Evolutionary conservation across 2,113 vertebrate species (phyloP), one percentile per base, ranked within the genome.

Genomic region (Smithornis capensis): DNA sequence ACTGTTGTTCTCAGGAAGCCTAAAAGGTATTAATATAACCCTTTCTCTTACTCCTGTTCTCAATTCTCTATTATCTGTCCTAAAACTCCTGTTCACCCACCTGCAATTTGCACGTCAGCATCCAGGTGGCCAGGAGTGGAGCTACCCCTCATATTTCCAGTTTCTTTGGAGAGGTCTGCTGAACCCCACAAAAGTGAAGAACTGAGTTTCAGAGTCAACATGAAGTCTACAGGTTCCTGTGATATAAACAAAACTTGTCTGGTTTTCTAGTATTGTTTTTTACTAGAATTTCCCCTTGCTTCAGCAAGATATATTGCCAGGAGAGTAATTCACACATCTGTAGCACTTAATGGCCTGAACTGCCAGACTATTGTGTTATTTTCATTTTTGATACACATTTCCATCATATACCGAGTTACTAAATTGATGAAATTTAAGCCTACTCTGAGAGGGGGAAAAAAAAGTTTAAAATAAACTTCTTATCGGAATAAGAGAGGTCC

Each of bases 141-240:
- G 67, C 57, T 87, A 83, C 92, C 53, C 47, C 79, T 81, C 9
- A 12, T 29, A 53, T 91, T 63, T 83, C 12, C 3, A 24, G 55
- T 89, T 10, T 50, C 79, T 75, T 92, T 93, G 83, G 57, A 83
- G 71, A 90, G 71, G 27, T 82, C 74, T 59, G 53, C 38, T 70
- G 59, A 37, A 42, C 44, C 37, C 12, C 25, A 81, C 14, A 1
- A 68, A 87, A 95, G 70, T 31, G 31, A 33, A 65, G 75, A 89
- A 93, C 29, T 65, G 74, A 96, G 90, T 95, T 94, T 90, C 95
- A 95, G 49, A 92, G 50, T 52, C 17, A 3, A 56, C 24, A 3
- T 65, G 87, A 87, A 95, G 60, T 76, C 57, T 21, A 1, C 2
- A 2, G 71, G 68, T 95, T 90, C 68, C 74, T 27, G 78, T 6